Evolutionary conservation across 2,113 vertebrate species (phyloP), one percentile per base, ranked within the genome.

Genomic region (Ciconia stormi): DNA sequence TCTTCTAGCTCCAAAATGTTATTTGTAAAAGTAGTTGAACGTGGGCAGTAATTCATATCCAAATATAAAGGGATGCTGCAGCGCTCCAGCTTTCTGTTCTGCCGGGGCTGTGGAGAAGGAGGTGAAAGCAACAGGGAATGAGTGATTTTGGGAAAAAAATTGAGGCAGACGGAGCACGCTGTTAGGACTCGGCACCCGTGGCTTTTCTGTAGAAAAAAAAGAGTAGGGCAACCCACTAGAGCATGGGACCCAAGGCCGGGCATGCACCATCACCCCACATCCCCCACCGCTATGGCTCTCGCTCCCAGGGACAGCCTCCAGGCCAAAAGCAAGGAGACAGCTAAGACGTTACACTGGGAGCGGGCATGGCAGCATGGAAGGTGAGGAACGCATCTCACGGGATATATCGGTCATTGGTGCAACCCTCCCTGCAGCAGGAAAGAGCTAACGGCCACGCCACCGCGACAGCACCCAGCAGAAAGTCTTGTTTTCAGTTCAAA

Each of bases 401-500:
- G 11, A 29, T 61, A 32, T 25, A 17, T 2, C 40, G 46, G 36
- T 27, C 62, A 82, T 50, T 2, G 0, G 42, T 27, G 36, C 32
- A 67, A 61, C 32, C 30, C n/a, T 67, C 22, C 32, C 32, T 0
- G 0, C 73, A 72, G 52, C 73, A 62, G 38, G 40, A 56, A 85
- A 55, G 25, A 42, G 13, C 32, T 18, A 65, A 53, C 2, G 20
- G 52, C 53, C 53, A 81, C 0, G 0, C 5, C 11, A 22, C 7
- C 4, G 0, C 1, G 1, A 55, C 1, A 27, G 13, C 2, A 1
- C 42, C 23, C 50, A 76, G 40, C 8, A 59, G 26, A 27, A 65
- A 50, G 49, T 6, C 34, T 16, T n/a, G 19, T 19, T 20, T 30
- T 46, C 21, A 58, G 7, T 49, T 76, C 44, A 52, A 58, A 58